These are phyloP conservation scores for Orthonychiurus folsomi DNA, from an alignment of 2,888 invertebrate species.

Conservation along the genomic window DNA sequence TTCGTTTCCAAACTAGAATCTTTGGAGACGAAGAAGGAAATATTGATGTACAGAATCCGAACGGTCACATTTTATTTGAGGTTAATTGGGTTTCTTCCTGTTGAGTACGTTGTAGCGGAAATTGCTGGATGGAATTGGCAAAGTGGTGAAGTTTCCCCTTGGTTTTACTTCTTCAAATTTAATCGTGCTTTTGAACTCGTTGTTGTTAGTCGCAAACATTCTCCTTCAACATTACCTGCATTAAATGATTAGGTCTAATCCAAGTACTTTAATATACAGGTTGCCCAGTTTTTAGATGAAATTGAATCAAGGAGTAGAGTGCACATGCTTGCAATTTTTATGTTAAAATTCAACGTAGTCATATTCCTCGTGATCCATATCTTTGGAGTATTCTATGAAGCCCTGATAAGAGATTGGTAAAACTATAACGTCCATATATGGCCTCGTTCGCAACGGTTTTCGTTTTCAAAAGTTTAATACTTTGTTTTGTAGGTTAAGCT, in stretches of 20 bases:
- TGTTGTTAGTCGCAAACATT: constrained; percentile 17
- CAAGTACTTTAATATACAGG: too few relatives aligned
- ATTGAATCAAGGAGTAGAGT: constrained; percentile 17
- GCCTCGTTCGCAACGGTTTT: neutral
- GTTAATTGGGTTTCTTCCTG: constrained; percentile 29
- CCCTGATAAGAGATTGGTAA: constrained; percentile 17
- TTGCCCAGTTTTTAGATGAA: constrained; percentile 14
- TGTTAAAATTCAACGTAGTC: constrained; percentile 19
- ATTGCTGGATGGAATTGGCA: constrained; percentile 10
- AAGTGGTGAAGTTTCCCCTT: constrained; percentile 15
- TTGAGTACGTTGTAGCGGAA: constrained; percentile 28
- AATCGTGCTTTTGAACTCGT: constrained; percentile 26
- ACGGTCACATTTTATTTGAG: constrained; percentile 25
- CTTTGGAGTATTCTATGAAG: constrained; percentile 24
- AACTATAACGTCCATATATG: neutral
- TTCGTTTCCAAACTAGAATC: too few relatives aligned
- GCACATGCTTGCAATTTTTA: constrained; percentile 17
- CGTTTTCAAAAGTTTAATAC: too few relatives aligned
- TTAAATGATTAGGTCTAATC: neutral
- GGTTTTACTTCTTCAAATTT: constrained; percentile 31
- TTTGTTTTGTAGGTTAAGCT: too few relatives aligned
- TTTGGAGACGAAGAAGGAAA: constrained; percentile 28
- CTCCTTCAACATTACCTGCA: neutral
- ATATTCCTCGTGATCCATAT: constrained; percentile 26
- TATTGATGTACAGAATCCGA: constrained; percentile 23